Percentiles rank a stretch among this genome's conserved stretches.
Evolutionary conservation across 37 sponge, comb jelly and placozoan species (phyloP).

Genomic region (Beroe forskalii): DNA sequence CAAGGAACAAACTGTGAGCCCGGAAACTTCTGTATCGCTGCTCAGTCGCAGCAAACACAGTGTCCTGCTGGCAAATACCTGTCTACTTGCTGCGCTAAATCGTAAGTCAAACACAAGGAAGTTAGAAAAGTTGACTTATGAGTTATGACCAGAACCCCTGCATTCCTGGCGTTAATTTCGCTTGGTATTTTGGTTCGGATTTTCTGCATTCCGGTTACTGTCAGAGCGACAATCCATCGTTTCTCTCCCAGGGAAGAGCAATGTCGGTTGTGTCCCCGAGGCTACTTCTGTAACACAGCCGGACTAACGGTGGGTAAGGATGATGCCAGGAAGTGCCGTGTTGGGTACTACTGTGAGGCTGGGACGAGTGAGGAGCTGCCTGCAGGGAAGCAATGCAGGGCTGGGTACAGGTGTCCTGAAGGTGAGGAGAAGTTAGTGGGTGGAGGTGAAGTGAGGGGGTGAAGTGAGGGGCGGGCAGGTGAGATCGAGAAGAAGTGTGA

Average conservation of each 20-base stretch:
- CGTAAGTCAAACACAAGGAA: too few species aligned
- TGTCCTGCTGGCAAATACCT: conserved; percentile 22
- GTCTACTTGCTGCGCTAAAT: conserved; percentile 38
- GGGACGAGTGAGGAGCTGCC: background rate
- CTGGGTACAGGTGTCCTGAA: background rate
- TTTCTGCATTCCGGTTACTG: too few species aligned
- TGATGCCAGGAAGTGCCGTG: background rate
- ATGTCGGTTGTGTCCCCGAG: background rate
- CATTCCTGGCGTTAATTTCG: too few species aligned
- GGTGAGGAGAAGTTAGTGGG: too few species aligned
- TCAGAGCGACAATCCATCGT: too few species aligned
- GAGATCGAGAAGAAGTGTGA: too few species aligned
- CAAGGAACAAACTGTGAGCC: conserved; percentile 54
- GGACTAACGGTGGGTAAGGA: background rate
- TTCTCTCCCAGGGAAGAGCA: background rate
- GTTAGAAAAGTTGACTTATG: too few species aligned
- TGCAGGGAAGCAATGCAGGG: background rate
- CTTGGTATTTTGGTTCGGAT: too few species aligned
- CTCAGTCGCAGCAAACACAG: background rate
- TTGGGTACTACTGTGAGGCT: background rate
- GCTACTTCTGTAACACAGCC: conserved; percentile 11
- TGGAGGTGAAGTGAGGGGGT: too few species aligned
- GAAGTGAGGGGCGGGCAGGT: too few species aligned
- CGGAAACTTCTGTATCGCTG: background rate
- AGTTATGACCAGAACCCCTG: too few species aligned